These are phyloP conservation scores for Euschistus heros DNA, from an alignment of 1,140 invertebrate species.

Conservation along the genomic window DNA sequence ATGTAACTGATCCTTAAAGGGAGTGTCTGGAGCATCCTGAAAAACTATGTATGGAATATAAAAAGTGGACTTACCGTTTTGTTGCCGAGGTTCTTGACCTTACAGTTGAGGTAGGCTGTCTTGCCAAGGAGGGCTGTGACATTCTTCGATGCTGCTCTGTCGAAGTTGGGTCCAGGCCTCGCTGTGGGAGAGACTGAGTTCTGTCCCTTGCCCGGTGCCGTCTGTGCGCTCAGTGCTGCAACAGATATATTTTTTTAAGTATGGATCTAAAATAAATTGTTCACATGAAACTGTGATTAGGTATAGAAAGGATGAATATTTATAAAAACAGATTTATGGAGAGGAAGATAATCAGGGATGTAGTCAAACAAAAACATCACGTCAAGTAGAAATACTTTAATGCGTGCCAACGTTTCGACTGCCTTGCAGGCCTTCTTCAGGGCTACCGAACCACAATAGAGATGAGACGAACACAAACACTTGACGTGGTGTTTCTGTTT, in stretches of 20 bases:
- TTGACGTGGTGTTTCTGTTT: background rate
- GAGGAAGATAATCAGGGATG: too few relatives aligned
- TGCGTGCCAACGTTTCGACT: too few relatives aligned
- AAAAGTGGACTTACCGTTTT: constrained; percentile 58
- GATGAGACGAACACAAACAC: background rate
- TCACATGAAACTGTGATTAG: background rate
- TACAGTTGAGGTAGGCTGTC: constrained; percentile 72
- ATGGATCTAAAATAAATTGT: too few relatives aligned
- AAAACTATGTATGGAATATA: too few relatives aligned
- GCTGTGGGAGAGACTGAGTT: constrained; percentile 17
- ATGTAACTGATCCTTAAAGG: too few relatives aligned
- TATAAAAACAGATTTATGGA: background rate
- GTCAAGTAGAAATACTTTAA: too few relatives aligned
- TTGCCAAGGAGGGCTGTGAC: constrained; percentile 73
- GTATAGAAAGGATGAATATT: background rate
- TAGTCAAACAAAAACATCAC: too few relatives aligned
- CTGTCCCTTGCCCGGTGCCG: constrained; percentile 1
- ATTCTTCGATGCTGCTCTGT: constrained; percentile 56
- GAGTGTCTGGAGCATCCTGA: too few relatives aligned
- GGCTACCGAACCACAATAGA: too few relatives aligned
- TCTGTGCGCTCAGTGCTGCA: constrained; percentile 4
- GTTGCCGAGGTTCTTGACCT: constrained; percentile 74
- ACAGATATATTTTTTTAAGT: background rate
- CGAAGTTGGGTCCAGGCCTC: constrained; percentile 47
- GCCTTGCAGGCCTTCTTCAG: too few relatives aligned